Percentiles rank a stretch among this genome's conserved stretches.
Conservation (phyloP, 2,797 vertebrate species). For the Potorous gilbertii region DNA sequence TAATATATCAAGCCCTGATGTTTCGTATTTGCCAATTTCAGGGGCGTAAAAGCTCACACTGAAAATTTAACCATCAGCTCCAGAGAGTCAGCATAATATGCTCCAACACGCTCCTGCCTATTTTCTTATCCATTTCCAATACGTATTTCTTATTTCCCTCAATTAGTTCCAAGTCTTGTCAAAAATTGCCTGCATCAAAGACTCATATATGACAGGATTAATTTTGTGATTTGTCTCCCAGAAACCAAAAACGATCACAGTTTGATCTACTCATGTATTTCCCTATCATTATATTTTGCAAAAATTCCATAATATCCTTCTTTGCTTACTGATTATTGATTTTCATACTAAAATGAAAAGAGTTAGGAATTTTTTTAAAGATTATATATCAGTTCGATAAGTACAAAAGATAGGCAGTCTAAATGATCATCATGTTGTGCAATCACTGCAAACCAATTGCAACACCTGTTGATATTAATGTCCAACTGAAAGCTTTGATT, state of each 20-base stretch:
- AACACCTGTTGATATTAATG: neutral
- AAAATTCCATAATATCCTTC: neutral
- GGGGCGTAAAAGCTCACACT: neutral
- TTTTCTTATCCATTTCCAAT: neutral
- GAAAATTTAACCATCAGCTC: neutral
- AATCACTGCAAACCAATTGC: neutral
- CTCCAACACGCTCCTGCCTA: neutral
- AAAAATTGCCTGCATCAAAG: neutral
- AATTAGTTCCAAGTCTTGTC: neutral
- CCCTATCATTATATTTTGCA: neutral
- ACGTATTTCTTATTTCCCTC: neutral
- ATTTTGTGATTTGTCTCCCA: neutral
- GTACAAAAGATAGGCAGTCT: neutral
- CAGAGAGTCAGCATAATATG: neutral
- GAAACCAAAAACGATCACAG: neutral
- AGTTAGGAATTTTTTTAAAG: neutral
- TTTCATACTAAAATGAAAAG: neutral
- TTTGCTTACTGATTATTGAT: neutral
- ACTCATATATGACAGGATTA: neutral
- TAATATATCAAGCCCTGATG: neutral
- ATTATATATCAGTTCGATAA: neutral
- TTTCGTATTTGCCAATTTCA: neutral
- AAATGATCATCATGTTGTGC: neutral
- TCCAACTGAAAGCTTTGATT: neutral
- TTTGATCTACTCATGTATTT: neutral